Conservation (phyloP, 2,113 vertebrate species). For the Datnioides undecimradiatus region DNA sequence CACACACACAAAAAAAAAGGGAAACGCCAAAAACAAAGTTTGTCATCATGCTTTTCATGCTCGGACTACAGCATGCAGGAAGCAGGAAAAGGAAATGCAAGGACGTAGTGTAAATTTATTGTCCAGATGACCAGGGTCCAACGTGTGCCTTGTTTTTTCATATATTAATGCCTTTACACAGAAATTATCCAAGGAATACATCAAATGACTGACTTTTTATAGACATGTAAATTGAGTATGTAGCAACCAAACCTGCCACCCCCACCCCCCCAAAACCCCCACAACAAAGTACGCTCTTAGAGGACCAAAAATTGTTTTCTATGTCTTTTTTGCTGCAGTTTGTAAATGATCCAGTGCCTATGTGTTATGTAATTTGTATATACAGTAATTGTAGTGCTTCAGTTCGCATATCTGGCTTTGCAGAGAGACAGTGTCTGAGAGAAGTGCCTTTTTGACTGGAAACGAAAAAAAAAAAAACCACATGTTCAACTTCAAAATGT, state of each 20-base stretch:
- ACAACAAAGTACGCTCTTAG: slow-evolving; percentile 58
- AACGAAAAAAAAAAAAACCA: slow-evolving; percentile 27
- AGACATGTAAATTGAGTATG: slow-evolving; percentile 41
- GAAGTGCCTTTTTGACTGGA: slow-evolving; percentile 77
- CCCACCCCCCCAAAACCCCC: slow-evolving; percentile 19
- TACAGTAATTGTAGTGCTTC: slow-evolving; percentile 52
- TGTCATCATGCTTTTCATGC: slow-evolving; percentile 35
- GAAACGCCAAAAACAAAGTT: slow-evolving; percentile 33
- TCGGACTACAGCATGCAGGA: slow-evolving; percentile 65
- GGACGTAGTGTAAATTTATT: slow-evolving; percentile 50
- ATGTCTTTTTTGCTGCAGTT: slow-evolving; percentile 49
- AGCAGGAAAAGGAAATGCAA: slow-evolving; percentile 46
- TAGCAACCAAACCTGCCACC: slow-evolving; percentile 58
- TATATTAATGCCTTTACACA: slow-evolving; percentile 40
- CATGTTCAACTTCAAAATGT: slow-evolving; percentile 23
- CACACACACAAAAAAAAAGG: slow-evolving; percentile 33
- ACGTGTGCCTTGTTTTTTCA: slow-evolving; percentile 70
- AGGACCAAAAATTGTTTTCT: slow-evolving; percentile 66
- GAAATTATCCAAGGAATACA: slow-evolving; percentile 40
- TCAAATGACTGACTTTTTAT: slow-evolving; percentile 45
- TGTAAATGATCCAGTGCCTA: slow-evolving; percentile 71
- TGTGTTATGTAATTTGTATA: slow-evolving; percentile 63
- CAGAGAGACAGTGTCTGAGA: slow-evolving; percentile 20
- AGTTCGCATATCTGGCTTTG: slow-evolving; percentile 65
- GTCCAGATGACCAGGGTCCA: slow-evolving; percentile 67